A percentile compares a stretch with the other conserved stretches of the same genome.
phyloP scores from a whole-genome alignment of 2,113 vertebrate species.

The Antennarius striatus region DNA sequence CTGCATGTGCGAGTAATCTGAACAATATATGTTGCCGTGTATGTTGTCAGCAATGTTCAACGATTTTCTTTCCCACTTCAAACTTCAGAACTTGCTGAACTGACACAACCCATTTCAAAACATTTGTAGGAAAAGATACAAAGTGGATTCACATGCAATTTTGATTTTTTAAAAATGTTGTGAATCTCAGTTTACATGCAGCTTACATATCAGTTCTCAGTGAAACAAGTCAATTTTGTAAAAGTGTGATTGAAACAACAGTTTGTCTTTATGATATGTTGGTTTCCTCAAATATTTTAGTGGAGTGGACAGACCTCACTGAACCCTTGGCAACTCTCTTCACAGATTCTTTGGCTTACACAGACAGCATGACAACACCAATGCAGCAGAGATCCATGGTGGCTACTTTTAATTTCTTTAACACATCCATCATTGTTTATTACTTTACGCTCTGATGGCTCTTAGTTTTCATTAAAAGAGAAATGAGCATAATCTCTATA shows the following conservation, averaged over 20 bases:
- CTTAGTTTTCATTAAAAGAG: conserved; percentile 46
- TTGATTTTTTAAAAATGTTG: conserved; percentile 18
- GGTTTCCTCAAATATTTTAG: conserved; percentile 18
- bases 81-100: conserved; percentile 21
- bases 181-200: conserved; percentile 41
- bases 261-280: background rate
- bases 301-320: conserved; percentile 25
- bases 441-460: conserved; percentile 40
- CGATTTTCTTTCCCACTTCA: conserved; percentile 8
- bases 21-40: conserved; percentile 11
- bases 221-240: conserved; percentile 8
- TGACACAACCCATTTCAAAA: conserved; percentile 26
- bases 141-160: conserved; percentile 43
- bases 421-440: conserved; percentile 57
- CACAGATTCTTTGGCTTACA: conserved; percentile 43
- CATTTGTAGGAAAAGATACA: conserved; percentile 37
- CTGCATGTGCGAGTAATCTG: conserved; percentile 12
- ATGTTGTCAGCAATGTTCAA: background rate
- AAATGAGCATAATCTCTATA: conserved; percentile 27
- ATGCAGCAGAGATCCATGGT: conserved; percentile 33
- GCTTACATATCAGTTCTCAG: conserved; percentile 16
- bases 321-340: conserved; percentile 26
- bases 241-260: conserved; percentile 24
- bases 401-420: conserved; percentile 47
- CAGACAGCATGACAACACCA: conserved; percentile 39